A percentile compares a stretch with the other conserved stretches of the same genome.
Evolutionary conservation across 2,888 invertebrate genomes (phyloP).

Genomic region (Liposcelis brunnea): DNA sequence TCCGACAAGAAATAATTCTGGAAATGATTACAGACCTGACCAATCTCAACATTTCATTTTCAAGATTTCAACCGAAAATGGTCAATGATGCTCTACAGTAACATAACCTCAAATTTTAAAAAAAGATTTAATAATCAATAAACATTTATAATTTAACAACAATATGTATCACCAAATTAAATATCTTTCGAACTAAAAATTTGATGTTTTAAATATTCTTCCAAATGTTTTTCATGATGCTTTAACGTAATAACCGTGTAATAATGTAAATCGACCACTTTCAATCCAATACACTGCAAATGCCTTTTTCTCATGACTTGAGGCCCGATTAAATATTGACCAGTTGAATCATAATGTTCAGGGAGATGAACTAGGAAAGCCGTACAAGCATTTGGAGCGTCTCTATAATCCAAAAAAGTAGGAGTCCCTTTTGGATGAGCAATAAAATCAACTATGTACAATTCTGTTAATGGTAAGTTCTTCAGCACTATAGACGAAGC

Average conservation of each 20-base stretch:
- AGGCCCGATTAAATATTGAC: slow-evolving; percentile 37
- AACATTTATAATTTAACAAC: neutral
- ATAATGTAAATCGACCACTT: slow-evolving; percentile 40
- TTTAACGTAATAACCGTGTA: slow-evolving; percentile 22
- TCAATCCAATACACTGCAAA: slow-evolving; percentile 41
- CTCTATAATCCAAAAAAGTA: slow-evolving; percentile 20
- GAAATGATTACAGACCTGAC: too few relatives aligned
- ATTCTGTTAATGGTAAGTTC: slow-evolving; percentile 35
- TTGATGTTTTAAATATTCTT: slow-evolving; percentile 25
- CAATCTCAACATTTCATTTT: too few relatives aligned
- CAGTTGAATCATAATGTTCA: slow-evolving; percentile 43
- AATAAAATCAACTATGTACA: slow-evolving; percentile 42
- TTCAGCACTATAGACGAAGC: slow-evolving; percentile 35
- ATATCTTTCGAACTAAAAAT: neutral
- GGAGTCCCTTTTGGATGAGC: slow-evolving; percentile 31
- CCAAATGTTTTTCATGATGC: too few relatives aligned
- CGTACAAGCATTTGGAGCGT: slow-evolving; percentile 23
- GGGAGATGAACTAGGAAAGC: slow-evolving; percentile 45
- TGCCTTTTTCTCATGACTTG: slow-evolving; percentile 45
- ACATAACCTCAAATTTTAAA: too few relatives aligned
- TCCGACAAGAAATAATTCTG: too few relatives aligned
- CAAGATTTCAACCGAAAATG: too few relatives aligned
- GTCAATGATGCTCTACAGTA: too few relatives aligned
- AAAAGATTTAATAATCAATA: neutral
- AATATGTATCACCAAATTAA: neutral